phyloP scores from a whole-genome alignment of 2,888 invertebrate species.

The Tachina lurida region DNA sequence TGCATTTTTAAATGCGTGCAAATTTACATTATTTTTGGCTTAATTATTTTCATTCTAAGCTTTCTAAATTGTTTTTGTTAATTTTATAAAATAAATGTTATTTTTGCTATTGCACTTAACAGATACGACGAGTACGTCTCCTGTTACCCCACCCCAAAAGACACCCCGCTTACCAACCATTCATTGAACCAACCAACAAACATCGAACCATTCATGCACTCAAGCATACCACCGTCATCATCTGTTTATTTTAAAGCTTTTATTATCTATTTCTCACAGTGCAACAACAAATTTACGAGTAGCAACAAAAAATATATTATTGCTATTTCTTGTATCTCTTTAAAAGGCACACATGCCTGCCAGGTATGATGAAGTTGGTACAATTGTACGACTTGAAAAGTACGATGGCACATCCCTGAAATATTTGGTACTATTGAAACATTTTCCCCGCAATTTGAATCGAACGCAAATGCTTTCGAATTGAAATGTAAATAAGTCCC shows the following conservation, averaged over 20 bases:
- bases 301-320: slow-evolving; percentile 8
- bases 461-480: no score
- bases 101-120: slow-evolving; percentile 43
- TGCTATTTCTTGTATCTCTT: slow-evolving; percentile 61
- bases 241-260: slow-evolving; percentile 36
- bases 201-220: slow-evolving; percentile 36
- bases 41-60: slow-evolving; percentile 29
- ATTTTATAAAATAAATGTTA: slow-evolving; percentile 43
- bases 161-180: not conserved
- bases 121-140: not conserved
- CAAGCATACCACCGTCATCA: slow-evolving; percentile 20
- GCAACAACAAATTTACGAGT: slow-evolving; percentile 39
- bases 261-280: slow-evolving; percentile 56
- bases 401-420: no score
- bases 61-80: slow-evolving; percentile 39
- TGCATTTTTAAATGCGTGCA: not conserved
- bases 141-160: not conserved
- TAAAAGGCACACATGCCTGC: slow-evolving; percentile 41
- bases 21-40: slow-evolving; percentile 7
- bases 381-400: no score
- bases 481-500: no score
- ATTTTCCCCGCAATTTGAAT: no score
- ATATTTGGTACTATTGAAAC: no score
- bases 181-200: slow-evolving; percentile 23
- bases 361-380: no score